Percentiles rank a stretch among this genome's conserved stretches.
Evolutionary conservation across 1,140 invertebrate species (phyloP).

Genomic region (Ectropis grisescens): DNA sequence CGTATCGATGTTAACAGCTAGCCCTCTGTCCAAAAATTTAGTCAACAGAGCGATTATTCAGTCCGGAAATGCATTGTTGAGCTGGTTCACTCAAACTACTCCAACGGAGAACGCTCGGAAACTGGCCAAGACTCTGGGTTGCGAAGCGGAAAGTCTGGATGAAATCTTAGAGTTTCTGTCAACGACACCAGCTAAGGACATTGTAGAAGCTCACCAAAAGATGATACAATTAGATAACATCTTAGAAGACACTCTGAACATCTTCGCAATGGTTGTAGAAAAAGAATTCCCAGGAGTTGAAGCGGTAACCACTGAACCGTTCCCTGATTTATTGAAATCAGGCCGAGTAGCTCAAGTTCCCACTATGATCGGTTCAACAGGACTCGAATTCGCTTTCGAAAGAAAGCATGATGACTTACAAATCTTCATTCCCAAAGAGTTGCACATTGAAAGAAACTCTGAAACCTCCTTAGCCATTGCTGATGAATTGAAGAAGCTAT

Average conservation of each 20-base stretch:
- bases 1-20: conserved; percentile 64
- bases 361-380: conserved; percentile 43
- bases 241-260: conserved; percentile 6
- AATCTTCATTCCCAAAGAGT: conserved; percentile 37
- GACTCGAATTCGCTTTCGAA: conserved; percentile 32
- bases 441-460: conserved; percentile 38
- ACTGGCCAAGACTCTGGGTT: conserved; percentile 36
- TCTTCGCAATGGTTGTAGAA: conserved; percentile 44
- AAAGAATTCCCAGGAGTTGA: conserved; percentile 52
- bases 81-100: conserved; percentile 66
- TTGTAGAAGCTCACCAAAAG: conserved; percentile 31
- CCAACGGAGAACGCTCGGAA: conserved; percentile 45
- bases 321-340: conserved; percentile 37
- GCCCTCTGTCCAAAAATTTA: conserved; percentile 64
- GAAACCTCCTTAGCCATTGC: conserved; percentile 35
- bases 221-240: conserved; percentile 18
- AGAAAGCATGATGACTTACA: conserved; percentile 41
- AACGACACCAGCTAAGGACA: conserved; percentile 39
- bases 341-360: conserved; percentile 46
- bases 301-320: conserved; percentile 36
- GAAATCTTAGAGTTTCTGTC: conserved; percentile 47
- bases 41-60: conserved; percentile 76
- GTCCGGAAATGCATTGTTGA: conserved; percentile 76
- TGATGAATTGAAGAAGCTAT: conserved; percentile 39
- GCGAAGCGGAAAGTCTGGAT: conserved; percentile 33